Evolutionary conservation across 2,113 vertebrate genomes (phyloP).

Genomic region (Lepidothrix coronata): DNA sequence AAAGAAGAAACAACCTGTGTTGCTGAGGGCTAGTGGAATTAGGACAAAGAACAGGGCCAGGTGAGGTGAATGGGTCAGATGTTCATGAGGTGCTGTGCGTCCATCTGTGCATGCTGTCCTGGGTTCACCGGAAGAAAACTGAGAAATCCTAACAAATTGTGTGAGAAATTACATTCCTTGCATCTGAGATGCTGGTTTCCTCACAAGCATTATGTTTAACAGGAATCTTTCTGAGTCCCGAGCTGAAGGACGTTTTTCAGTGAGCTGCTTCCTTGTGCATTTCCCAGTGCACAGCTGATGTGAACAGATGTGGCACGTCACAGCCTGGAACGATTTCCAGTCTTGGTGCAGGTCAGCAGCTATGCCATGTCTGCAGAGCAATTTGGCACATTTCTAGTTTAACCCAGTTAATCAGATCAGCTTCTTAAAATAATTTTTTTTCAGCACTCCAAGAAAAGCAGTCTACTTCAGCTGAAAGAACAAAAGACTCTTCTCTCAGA

Average conservation of each 20-base stretch:
- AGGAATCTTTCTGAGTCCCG: neutral
- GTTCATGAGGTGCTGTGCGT: neutral
- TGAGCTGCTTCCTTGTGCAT: neutral
- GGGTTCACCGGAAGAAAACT: neutral
- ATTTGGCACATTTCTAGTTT: constrained; percentile 13
- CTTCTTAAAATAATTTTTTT: neutral
- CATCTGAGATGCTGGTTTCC: neutral
- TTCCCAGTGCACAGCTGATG: constrained; percentile 6
- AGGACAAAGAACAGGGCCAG: neutral
- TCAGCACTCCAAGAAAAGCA: neutral
- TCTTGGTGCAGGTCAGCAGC: neutral
- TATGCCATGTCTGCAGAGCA: constrained; percentile 2
- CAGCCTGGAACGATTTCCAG: constrained; percentile 7
- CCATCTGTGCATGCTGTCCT: neutral
- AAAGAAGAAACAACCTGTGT: neutral
- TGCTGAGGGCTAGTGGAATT: neutral
- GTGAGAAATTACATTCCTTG: neutral
- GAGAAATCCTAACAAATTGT: neutral
- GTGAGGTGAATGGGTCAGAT: neutral
- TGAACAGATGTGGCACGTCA: constrained; percentile 4
- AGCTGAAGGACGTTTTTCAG: neutral
- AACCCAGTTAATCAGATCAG: constrained; percentile 21
- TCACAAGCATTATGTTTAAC: neutral
- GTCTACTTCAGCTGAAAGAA: neutral
- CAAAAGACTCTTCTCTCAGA: neutral